Percentiles rank a stretch among this genome's conserved stretches.
Evolutionary conservation across 2,113 vertebrate species (phyloP).

Genomic region (Psettodes erumei): DNA sequence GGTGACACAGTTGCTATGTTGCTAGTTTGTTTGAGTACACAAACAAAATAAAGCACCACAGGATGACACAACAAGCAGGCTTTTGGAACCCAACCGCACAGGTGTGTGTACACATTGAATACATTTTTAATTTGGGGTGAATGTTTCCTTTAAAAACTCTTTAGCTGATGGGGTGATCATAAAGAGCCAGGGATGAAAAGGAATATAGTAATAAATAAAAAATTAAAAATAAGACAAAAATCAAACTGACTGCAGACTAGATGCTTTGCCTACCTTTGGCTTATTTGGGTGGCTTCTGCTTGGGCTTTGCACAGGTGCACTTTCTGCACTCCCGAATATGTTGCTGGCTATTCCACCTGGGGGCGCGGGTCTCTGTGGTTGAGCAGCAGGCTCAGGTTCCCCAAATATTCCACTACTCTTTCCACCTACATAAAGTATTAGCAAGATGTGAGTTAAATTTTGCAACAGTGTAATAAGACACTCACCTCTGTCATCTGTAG

Average conservation of each 20-base stretch:
- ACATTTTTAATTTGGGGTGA: too few species aligned
- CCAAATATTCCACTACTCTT: conserved; percentile 92
- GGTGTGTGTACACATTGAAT: background rate
- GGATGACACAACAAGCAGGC: too few species aligned
- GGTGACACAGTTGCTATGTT: background rate
- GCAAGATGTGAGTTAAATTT: background rate
- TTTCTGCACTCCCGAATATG: conserved; percentile 86
- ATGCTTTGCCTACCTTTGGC: conserved; percentile 87
- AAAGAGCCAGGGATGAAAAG: background rate
- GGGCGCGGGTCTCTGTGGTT: conserved; percentile 80
- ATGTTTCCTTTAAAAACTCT: background rate
- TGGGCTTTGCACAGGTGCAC: conserved; percentile 59
- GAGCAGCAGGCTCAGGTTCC: conserved; percentile 77
- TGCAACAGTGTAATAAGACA: background rate
- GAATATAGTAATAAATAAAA: background rate
- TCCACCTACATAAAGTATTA: conserved; percentile 75
- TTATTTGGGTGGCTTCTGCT: conserved; percentile 90
- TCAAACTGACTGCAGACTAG: too few species aligned
- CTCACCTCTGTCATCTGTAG: background rate
- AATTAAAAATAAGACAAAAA: background rate
- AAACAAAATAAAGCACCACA: too few species aligned
- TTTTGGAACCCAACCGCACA: background rate
- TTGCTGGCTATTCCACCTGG: conserved; percentile 85
- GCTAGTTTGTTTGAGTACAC: too few species aligned
- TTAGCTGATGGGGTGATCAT: background rate